Evolutionary conservation across 2,113 vertebrate genomes (phyloP).

Genomic region (Dasyornis broadbenti): DNA sequence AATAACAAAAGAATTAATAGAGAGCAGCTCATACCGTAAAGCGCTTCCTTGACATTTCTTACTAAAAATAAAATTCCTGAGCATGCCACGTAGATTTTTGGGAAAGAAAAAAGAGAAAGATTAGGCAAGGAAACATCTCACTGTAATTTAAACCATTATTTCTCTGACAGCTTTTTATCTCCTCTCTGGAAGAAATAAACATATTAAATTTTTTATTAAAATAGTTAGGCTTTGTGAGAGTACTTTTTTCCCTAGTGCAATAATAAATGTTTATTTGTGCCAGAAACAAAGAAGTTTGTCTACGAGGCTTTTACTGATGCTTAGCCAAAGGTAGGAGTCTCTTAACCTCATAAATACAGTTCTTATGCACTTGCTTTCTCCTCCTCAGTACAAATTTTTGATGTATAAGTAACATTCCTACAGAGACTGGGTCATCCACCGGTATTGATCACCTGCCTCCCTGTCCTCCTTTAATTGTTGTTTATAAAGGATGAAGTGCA

Average conservation of each 20-base stretch:
- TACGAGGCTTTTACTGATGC: constrained; percentile 10
- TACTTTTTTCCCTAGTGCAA: constrained; percentile 11
- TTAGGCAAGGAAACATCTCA: constrained; percentile 18
- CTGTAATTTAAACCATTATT: constrained; percentile 60
- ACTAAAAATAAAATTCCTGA: constrained; percentile 19
- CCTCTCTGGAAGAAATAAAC: constrained; percentile 63
- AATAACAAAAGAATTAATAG: constrained; percentile 61
- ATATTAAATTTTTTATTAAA: constrained; percentile 66
- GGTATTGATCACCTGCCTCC: not conserved
- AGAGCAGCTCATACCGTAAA: constrained; percentile 33
- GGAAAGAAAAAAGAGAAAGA: not conserved
- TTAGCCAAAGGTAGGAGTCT: constrained; percentile 44
- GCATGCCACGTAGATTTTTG: constrained; percentile 3
- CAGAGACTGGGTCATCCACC: not conserved
- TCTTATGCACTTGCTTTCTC: not conserved
- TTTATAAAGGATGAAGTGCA: not conserved
- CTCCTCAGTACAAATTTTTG: not conserved
- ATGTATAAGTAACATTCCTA: not conserved
- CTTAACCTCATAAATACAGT: not conserved
- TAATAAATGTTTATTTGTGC: constrained; percentile 66
- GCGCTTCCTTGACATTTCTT: constrained; percentile 26
- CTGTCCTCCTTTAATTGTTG: not conserved
- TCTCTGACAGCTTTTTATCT: constrained; percentile 66
- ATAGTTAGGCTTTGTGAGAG: constrained; percentile 47
- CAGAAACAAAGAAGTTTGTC: constrained; percentile 52